Evolutionary conservation across 2,113 vertebrate species (phyloP), one percentile per base, ranked within the genome.

Genomic region (Stegastes partitus): DNA sequence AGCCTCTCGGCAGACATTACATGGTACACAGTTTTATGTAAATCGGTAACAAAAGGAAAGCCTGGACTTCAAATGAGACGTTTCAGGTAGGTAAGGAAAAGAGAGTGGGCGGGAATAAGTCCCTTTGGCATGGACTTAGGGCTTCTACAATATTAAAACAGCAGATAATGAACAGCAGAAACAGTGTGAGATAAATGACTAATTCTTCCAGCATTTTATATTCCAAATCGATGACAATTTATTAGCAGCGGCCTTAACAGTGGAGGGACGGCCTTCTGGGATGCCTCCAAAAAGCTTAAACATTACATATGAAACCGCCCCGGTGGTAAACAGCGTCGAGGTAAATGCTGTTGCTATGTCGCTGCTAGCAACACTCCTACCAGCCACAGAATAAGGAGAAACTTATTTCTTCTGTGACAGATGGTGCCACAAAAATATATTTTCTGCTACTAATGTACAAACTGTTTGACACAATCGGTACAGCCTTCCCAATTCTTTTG

Each of bases 391-490:
- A 79, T 15, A 11, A 57, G n/a, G 37, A 39, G 21, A 56, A 51
- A 44, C 1, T 4, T 16, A 81, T 79, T 81, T 72, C 28, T 55
- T 85, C 44, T 77, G 76, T 56, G 4, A 56, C 77, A 83, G 62
- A 80, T 64, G 25, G 39, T 21, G 21, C 71, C 44, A 45, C 50
- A 49, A 69, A 34, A 4, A 81, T 80, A 68, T 81, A 61, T 90
- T 88, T 84, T 75, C 69, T 82, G 75, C 58, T 51, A 25, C 64
- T 53, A 77, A 76, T 85, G 74, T 82, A 64, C 63, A 70, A 84
- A 87, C 49, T 56, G 80, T 83, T 87, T 82, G 75, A 88, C 81
- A 79, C 82, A 88, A 83, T 87, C 87, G 80, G 83, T 65, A 49
- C 83, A 89, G 68, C 57, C 56, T 82, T 68, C 82, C 15, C n/a